These are phyloP conservation scores for Lithophane socia DNA, from an alignment of 2,888 invertebrate species.

Conservation along the genomic window DNA sequence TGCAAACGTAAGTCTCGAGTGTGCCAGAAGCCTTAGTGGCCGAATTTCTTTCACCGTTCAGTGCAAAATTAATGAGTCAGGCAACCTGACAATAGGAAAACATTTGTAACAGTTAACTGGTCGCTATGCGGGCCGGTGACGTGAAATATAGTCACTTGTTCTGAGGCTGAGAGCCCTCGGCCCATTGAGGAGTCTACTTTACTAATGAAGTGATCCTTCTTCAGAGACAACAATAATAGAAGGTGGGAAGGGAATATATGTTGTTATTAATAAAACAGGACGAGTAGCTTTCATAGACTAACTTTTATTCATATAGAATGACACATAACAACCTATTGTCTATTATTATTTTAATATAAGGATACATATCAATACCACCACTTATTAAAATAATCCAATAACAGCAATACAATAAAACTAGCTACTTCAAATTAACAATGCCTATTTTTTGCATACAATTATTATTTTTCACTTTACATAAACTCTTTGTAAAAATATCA, in stretches of 20 bases:
- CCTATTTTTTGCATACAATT: too few species aligned
- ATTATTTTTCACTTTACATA: too few species aligned
- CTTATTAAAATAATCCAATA: too few species aligned
- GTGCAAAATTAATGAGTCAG: conserved; percentile 78
- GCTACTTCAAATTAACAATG: too few species aligned
- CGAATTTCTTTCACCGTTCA: conserved; percentile 68
- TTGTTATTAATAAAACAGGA: too few species aligned
- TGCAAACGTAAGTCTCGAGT: neutral
- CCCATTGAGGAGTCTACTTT: conserved; percentile 21
- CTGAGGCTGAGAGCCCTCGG: conserved; percentile 7
- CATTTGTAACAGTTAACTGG: conserved; percentile 76
- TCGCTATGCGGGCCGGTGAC: conserved; percentile 63
- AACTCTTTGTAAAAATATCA: too few species aligned
- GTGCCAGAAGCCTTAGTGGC: conserved; percentile 6
- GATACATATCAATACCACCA: too few species aligned
- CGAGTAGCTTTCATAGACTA: too few species aligned
- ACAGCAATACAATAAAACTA: too few species aligned
- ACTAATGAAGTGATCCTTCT: conserved; percentile 42
- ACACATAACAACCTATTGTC: too few species aligned
- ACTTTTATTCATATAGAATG: too few species aligned
- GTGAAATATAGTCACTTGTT: conserved; percentile 48
- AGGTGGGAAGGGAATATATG: conserved; percentile 3
- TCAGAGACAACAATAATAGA: neutral
- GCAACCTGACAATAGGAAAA: conserved; percentile 74
- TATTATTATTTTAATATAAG: too few species aligned